A percentile compares a stretch with the other conserved stretches of the same genome.
These are phyloP conservation scores for Lordiphosa andalusiaca DNA, from an alignment of 2,888 invertebrate genomes.

Conservation along the genomic window DNA sequence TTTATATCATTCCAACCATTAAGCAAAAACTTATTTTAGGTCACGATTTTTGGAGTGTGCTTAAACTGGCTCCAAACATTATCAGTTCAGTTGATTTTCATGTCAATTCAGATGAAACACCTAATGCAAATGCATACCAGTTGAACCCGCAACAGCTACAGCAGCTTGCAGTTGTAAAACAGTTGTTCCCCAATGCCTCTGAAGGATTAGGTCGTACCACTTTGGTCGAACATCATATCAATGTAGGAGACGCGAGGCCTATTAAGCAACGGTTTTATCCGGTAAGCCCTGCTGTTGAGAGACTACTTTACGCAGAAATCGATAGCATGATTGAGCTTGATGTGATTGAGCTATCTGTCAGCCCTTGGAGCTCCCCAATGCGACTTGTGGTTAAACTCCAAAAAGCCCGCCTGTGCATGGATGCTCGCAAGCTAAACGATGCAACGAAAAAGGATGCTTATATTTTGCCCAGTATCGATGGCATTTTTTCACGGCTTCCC, in stretches of 20 bases:
- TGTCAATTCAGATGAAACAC: too few species aligned
- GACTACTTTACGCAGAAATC: neutral
- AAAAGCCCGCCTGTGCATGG: conserved; percentile 7
- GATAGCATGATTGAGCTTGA: conserved; percentile 4
- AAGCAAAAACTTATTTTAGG: neutral
- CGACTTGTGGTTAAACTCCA: conserved; percentile 1
- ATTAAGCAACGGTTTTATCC: neutral
- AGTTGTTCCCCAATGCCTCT: too few species aligned
- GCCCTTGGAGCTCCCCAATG: conserved; percentile 5
- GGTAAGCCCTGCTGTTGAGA: neutral
- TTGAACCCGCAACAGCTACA: too few species aligned
- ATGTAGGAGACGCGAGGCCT: neutral
- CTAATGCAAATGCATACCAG: neutral
- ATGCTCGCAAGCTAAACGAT: conserved; percentile 1
- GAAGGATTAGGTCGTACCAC: too few species aligned
- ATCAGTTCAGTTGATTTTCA: too few species aligned
- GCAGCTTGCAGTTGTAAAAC: too few species aligned
- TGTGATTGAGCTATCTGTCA: conserved; percentile 5
- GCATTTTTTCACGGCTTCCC: too few species aligned
- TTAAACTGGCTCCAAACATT: neutral
- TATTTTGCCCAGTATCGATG: too few species aligned
- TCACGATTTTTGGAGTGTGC: too few species aligned
- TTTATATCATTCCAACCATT: neutral
- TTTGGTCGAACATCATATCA: too few species aligned
- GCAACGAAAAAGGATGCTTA: conserved; percentile 3